Evolutionary conservation across 2,113 vertebrate genomes (phyloP).

Genomic region (Stigmatopora argus): DNA sequence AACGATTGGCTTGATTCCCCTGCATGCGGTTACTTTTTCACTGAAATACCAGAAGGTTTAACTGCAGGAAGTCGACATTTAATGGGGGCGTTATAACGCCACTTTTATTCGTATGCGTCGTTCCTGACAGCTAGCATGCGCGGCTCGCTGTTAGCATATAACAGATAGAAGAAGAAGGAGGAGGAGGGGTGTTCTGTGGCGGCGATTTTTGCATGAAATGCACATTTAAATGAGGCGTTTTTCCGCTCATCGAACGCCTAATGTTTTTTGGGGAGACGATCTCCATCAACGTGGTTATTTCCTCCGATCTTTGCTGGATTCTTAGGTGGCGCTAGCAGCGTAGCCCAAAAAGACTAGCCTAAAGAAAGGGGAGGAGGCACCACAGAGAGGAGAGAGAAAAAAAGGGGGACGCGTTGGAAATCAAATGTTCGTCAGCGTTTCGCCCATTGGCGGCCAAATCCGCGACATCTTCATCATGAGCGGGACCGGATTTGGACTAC

Average conservation of each 20-base stretch:
- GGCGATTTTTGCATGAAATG: constrained; percentile 54
- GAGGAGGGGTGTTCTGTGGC: constrained; percentile 31
- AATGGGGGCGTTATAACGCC: constrained; percentile 50
- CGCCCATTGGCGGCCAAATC: constrained; percentile 52
- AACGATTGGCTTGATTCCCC: background rate
- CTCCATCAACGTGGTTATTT: constrained; percentile 48
- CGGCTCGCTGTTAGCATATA: constrained; percentile 61
- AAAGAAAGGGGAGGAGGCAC: constrained; percentile 66
- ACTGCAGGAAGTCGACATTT: constrained; percentile 25
- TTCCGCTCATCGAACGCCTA: constrained; percentile 7
- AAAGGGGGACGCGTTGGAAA: constrained; percentile 66
- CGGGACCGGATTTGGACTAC: constrained; percentile 40
- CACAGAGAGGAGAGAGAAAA: constrained; percentile 51
- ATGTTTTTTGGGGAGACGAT: constrained; percentile 32
- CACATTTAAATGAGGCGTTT: constrained; percentile 40
- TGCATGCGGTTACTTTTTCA: background rate
- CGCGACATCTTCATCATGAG: constrained; percentile 56
- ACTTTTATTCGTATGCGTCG: constrained; percentile 74
- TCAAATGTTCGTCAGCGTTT: constrained; percentile 68
- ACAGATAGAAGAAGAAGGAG: background rate
- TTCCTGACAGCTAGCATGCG: constrained; percentile 71
- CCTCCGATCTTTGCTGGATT: constrained; percentile 38
- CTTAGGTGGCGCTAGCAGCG: constrained; percentile 45
- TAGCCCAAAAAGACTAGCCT: constrained; percentile 53
- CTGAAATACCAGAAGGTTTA: constrained; percentile 8